Percentiles rank a stretch among this genome's conserved stretches.
phyloP scores from a whole-genome alignment of 2,888 invertebrate genomes.

The Agrochola circellaris region DNA sequence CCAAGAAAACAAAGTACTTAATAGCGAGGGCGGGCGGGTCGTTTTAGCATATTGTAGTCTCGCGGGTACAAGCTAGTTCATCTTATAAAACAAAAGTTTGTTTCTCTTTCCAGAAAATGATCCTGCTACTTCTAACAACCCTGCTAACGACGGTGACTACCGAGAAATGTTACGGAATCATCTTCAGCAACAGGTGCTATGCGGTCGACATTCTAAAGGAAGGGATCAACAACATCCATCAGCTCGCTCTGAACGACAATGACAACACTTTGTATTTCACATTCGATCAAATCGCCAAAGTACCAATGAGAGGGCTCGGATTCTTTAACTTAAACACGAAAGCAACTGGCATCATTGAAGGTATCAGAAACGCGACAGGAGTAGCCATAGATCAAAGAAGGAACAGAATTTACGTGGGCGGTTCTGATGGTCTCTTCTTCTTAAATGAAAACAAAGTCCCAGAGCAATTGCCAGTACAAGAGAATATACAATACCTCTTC shows the following conservation, averaged over 20 bases:
- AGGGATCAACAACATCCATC: slow-evolving; percentile 80
- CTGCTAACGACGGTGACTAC: slow-evolving; percentile 67
- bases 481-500: slow-evolving; percentile 79
- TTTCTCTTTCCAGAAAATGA: slow-evolving; percentile 66
- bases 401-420: slow-evolving; percentile 82
- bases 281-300: slow-evolving; percentile 77
- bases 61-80: neutral
- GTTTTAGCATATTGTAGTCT: too few relatives aligned
- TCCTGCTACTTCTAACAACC: slow-evolving; percentile 63
- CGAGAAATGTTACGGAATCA: slow-evolving; percentile 79
- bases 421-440: slow-evolving; percentile 80
- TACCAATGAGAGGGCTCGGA: slow-evolving; percentile 74
- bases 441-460: slow-evolving; percentile 77
- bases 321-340: slow-evolving; percentile 76
- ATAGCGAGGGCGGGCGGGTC: too few relatives aligned
- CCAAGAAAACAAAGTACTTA: too few relatives aligned
- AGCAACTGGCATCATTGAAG: slow-evolving; percentile 76
- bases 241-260: slow-evolving; percentile 77
- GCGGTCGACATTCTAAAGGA: slow-evolving; percentile 82
- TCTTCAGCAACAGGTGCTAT: slow-evolving; percentile 80
- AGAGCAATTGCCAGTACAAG: slow-evolving; percentile 79
- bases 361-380: slow-evolving; percentile 82
- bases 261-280: slow-evolving; percentile 84
- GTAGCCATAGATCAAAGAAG: slow-evolving; percentile 79
- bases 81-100: neutral